These are phyloP conservation scores for Caenorhabditis macrosperma DNA, from an alignment of 2,888 invertebrate species.

Conservation along the genomic window DNA sequence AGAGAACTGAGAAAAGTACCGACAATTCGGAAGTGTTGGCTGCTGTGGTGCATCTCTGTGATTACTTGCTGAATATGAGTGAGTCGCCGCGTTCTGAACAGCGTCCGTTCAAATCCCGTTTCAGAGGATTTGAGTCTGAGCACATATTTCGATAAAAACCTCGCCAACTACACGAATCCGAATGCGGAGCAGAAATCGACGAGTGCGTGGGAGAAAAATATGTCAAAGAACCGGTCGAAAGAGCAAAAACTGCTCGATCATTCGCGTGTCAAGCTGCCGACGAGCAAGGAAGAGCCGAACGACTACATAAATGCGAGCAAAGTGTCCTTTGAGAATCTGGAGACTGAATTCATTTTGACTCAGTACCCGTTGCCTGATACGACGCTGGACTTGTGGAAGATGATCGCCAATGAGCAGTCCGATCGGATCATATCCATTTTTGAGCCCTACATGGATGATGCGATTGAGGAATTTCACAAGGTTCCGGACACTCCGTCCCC, in stretches of 20 bases:
- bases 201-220: slow-evolving; percentile 22
- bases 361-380: slow-evolving; percentile 19
- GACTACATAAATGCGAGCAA: slow-evolving; percentile 24
- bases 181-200: not conserved
- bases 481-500: slow-evolving; percentile 8
- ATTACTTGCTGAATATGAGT: too few relatives aligned
- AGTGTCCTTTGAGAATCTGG: slow-evolving; percentile 11
- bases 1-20: too few relatives aligned
- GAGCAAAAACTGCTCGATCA: slow-evolving; percentile 5
- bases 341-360: slow-evolving; percentile 20
- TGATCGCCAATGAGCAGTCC: not conserved
- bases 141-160: slow-evolving; percentile 27
- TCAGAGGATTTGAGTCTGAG: slow-evolving; percentile 20
- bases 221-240: slow-evolving; percentile 36
- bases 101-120: not conserved
- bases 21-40: too few relatives aligned
- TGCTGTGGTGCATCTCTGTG: too few relatives aligned
- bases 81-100: not conserved
- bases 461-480: slow-evolving; percentile 33
- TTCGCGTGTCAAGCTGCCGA: slow-evolving; percentile 11
- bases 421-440: slow-evolving; percentile 25
- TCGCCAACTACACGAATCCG: slow-evolving; percentile 10
- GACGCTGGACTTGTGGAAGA: slow-evolving; percentile 21
- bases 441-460: slow-evolving; percentile 34
- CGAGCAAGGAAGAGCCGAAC: not conserved